Conservation (phyloP, 2,888 invertebrate genomes). For the Papilio demoleus region DNA sequence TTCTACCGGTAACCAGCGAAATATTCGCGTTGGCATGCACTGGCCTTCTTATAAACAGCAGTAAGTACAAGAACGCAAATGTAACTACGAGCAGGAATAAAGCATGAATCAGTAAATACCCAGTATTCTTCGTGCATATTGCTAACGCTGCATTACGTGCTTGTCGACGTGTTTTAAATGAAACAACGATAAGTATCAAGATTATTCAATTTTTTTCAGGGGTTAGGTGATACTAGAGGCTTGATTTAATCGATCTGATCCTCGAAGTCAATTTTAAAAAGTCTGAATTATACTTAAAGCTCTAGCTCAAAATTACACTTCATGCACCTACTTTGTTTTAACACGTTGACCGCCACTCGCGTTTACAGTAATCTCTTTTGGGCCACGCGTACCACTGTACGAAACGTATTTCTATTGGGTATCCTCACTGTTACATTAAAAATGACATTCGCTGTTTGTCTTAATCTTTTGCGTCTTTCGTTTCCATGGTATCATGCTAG, state of each 20-base stretch:
- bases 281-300: neutral
- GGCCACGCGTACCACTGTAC: too few species aligned
- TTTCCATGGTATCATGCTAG: too few species aligned
- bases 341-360: too few species aligned
- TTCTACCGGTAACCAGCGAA: too few species aligned
- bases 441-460: too few species aligned
- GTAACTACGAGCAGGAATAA: neutral
- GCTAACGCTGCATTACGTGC: constrained; percentile 21
- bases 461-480: too few species aligned
- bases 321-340: too few species aligned
- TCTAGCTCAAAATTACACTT: neutral
- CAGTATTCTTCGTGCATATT: neutral
- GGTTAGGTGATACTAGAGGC: neutral
- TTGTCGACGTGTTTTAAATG: constrained; percentile 12
- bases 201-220: neutral
- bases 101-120: neutral
- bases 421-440: too few species aligned
- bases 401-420: too few species aligned
- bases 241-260: neutral
- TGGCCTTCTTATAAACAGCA: neutral
- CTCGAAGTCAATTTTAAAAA: too few species aligned
- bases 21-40: neutral
- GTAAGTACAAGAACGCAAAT: too few species aligned
- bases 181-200: neutral
- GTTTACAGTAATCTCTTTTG: neutral